phyloP scores from a whole-genome alignment of 2,113 vertebrate genomes.

The Elanoides forficatus region DNA sequence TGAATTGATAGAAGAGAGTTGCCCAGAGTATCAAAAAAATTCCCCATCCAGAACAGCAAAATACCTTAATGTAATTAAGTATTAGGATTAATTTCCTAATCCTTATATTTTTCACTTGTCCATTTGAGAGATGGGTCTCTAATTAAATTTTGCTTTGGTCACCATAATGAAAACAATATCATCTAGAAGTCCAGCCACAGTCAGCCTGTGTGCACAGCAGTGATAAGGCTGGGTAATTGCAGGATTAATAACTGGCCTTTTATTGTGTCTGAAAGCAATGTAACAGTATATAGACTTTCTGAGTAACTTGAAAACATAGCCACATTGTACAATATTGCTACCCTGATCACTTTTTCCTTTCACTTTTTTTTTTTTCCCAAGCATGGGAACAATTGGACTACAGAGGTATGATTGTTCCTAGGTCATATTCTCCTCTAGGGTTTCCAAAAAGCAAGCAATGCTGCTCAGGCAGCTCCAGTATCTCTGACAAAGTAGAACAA shows the following conservation, averaged over 20 bases:
- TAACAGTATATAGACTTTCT: constrained; percentile 35
- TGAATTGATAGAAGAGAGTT: background rate
- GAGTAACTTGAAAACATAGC: constrained; percentile 60
- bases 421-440: constrained; percentile 56
- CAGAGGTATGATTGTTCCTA: constrained; percentile 30
- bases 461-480: constrained; percentile 4
- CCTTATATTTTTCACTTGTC: constrained; percentile 47
- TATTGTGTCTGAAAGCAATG: constrained; percentile 62
- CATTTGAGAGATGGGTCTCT: constrained; percentile 58
- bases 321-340: constrained; percentile 23
- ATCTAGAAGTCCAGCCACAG: constrained; percentile 17
- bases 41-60: constrained; percentile 16
- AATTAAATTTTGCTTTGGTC: constrained; percentile 71
- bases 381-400: constrained; percentile 1
- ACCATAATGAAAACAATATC: constrained; percentile 63
- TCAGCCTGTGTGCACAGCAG: constrained; percentile 56
- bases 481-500: constrained; percentile 38
- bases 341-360: constrained; percentile 10
- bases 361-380: background rate
- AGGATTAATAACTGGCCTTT: constrained; percentile 69
- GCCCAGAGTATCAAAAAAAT: constrained; percentile 11
- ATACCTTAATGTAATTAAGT: constrained; percentile 65
- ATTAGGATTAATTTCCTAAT: constrained; percentile 67
- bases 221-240: constrained; percentile 71
- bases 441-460: constrained; percentile 53